Evolutionary conservation across 2,888 invertebrate species (phyloP).

Genomic region (Hirtodrosophila histrioides): DNA sequence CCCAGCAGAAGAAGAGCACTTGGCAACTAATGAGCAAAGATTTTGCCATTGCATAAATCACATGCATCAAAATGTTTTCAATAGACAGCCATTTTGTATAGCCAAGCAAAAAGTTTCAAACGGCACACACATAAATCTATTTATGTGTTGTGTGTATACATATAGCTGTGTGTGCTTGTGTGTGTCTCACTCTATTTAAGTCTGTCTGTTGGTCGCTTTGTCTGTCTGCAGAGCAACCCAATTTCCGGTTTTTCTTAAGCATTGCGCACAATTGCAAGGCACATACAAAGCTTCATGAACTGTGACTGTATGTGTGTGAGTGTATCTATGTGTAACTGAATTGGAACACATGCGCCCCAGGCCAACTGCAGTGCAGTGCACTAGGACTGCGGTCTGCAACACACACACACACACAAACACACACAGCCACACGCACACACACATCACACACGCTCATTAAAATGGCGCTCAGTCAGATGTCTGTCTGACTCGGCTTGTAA

Average conservation of each 20-base stretch:
- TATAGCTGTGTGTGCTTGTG: slow-evolving; percentile 10
- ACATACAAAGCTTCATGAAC: slow-evolving; percentile 47
- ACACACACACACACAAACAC: slow-evolving; percentile 22
- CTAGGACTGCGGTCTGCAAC: slow-evolving; percentile 42
- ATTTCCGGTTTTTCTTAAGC: slow-evolving; percentile 81
- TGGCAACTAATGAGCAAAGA: slow-evolving; percentile 74
- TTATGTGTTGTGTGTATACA: slow-evolving; percentile 27
- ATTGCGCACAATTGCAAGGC: slow-evolving; percentile 70
- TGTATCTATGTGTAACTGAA: slow-evolving; percentile 66
- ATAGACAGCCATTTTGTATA: slow-evolving; percentile 54
- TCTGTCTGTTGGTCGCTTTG: slow-evolving; percentile 52
- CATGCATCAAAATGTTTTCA: slow-evolving; percentile 74
- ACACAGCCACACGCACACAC: slow-evolving; percentile 17
- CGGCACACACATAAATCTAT: slow-evolving; percentile 65
- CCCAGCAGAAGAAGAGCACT: slow-evolving; percentile 16
- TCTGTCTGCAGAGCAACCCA: slow-evolving; percentile 73
- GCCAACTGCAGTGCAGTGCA: slow-evolving; percentile 80
- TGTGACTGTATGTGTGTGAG: slow-evolving; percentile 19
- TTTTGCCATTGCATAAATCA: slow-evolving; percentile 70
- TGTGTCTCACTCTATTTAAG: slow-evolving; percentile 48
- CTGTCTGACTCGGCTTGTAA: slow-evolving; percentile 49
- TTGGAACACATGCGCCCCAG: slow-evolving; percentile 77
- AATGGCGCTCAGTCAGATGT: slow-evolving; percentile 64
- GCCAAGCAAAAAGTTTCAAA: slow-evolving; percentile 57
- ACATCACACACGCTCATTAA: slow-evolving; percentile 69